Evolutionary conservation across 2,888 invertebrate species (phyloP), one percentile per base, ranked within the genome.

Genomic region (Aphelenchoides bicaudatus): DNA sequence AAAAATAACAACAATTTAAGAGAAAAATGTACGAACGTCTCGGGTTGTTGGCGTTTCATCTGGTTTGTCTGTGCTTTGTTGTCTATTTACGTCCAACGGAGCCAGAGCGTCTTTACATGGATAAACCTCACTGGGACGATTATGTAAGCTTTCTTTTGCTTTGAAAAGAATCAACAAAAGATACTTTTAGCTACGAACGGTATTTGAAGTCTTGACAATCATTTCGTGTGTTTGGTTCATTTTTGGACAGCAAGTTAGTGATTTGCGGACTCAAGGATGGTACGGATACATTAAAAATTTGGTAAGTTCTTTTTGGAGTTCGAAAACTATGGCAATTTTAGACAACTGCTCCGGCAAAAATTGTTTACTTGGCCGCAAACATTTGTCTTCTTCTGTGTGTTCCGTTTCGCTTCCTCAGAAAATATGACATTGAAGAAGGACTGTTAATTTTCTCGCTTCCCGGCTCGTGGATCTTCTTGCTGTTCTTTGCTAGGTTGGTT

Each of bases 401-500:
- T 34, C 74, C 74, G 10, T 76, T 71, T 54, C 69, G 69, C 16
- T 47, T 71, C 21, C 27, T 48, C 4, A 29, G 29, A 28, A 31
- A 53, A 19, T 25, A 46, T 34, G 28, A 56, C 37, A 84, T 88
- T 0, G 98, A 98, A 81, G 96, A 94, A 80, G 88, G 90, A 0
- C 86, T 96, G 50, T 83, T 98, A 27, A 86, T 91, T 37, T 87
- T 94, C 73, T 88, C 94, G 0, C 87, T 94, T 23, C 96, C 96
- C 0, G 90, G 92, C 3, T 90, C 90, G 31, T 98, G 96, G 96
- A 91, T 94, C 80, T 86, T 93, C 39, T 85, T 96, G 23, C 91
- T 98, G 87, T 98, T 98, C 81, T 98, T 96, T 82, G 96, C 96
- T 38, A 92, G 96, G 94, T 94, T 72, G 82, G 72, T 59, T 30